Conservation (phyloP, 2,113 vertebrate genomes). For the Mesoclemmys tuberculata region DNA sequence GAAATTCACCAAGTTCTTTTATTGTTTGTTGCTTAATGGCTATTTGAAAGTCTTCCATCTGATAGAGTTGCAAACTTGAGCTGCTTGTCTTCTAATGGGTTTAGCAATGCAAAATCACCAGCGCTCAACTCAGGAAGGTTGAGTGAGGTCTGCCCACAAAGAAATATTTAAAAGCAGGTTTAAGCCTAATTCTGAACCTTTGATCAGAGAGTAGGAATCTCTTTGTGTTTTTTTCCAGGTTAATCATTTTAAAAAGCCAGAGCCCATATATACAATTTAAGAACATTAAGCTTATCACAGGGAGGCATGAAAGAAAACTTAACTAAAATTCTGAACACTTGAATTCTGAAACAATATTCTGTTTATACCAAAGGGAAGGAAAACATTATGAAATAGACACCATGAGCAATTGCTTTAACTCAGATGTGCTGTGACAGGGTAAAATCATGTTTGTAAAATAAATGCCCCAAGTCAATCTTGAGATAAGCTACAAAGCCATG, state of each 20-base stretch:
- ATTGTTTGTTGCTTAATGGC: background rate
- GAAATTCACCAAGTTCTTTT: background rate
- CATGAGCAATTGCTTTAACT: background rate
- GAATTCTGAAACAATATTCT: background rate
- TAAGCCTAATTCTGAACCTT: background rate
- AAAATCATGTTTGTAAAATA: too few relatives aligned
- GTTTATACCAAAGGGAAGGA: background rate
- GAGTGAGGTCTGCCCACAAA: background rate
- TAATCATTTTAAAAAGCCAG: accelerated
- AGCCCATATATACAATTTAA: background rate
- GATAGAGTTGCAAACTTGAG: background rate
- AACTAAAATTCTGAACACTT: background rate
- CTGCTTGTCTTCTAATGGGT: too few relatives aligned
- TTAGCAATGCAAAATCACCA: background rate
- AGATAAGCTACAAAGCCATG: too few relatives aligned
- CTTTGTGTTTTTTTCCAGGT: background rate
- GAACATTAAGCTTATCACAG: background rate
- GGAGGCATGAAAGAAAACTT: background rate
- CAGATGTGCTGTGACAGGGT: too few relatives aligned
- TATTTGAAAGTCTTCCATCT: background rate
- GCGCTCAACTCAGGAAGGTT: background rate
- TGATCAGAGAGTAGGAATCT: background rate
- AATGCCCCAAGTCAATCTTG: too few relatives aligned
- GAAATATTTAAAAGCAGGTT: background rate
- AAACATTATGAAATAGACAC: background rate